Evolutionary conservation across 2,888 invertebrate genomes (phyloP).

Genomic region (Hirtodrosophila alboralis): DNA sequence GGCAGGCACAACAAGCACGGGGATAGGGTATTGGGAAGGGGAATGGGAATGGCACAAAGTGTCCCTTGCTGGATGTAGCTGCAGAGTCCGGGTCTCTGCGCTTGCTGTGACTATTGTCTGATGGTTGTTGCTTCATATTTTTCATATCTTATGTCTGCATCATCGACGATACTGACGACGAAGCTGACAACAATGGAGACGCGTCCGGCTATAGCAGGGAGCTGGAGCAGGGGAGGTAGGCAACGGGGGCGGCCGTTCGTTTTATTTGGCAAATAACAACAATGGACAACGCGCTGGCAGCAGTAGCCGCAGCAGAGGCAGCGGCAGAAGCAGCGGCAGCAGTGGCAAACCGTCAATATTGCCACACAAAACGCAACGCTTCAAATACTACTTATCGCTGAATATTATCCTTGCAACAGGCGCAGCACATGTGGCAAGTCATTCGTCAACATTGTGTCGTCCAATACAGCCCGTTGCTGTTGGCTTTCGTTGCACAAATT

Average conservation of each 20-base stretch:
- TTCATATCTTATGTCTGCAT: conserved; percentile 79
- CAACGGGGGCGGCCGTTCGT: conserved; percentile 37
- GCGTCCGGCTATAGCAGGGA: conserved; percentile 7
- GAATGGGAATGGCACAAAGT: conserved; percentile 27
- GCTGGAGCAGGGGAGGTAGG: not conserved
- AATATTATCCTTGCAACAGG: conserved; percentile 55
- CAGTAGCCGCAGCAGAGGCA: conserved; percentile 12
- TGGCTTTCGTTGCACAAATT: conserved; percentile 61
- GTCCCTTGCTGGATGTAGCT: conserved; percentile 43
- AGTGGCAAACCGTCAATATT: not conserved
- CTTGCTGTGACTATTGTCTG: conserved; percentile 63
- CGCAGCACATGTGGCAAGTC: conserved; percentile 21
- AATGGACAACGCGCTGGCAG: conserved; percentile 49
- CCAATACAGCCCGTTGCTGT: not conserved
- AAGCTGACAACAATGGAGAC: conserved; percentile 64
- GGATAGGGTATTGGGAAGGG: not conserved
- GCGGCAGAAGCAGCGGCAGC: not conserved
- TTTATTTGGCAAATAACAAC: conserved; percentile 77
- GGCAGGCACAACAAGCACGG: conserved; percentile 1
- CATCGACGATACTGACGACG: conserved; percentile 55
- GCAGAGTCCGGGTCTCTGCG: not conserved
- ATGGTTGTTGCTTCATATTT: conserved; percentile 76
- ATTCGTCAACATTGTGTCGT: conserved; percentile 15
- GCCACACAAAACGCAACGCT: conserved; percentile 10
- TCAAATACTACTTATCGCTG: conserved; percentile 43